A percentile compares a stretch with the other conserved stretches of the same genome.
These are phyloP conservation scores for Muntiacus reevesi DNA, from an alignment of 2,113 vertebrate genomes.

Conservation along the genomic window DNA sequence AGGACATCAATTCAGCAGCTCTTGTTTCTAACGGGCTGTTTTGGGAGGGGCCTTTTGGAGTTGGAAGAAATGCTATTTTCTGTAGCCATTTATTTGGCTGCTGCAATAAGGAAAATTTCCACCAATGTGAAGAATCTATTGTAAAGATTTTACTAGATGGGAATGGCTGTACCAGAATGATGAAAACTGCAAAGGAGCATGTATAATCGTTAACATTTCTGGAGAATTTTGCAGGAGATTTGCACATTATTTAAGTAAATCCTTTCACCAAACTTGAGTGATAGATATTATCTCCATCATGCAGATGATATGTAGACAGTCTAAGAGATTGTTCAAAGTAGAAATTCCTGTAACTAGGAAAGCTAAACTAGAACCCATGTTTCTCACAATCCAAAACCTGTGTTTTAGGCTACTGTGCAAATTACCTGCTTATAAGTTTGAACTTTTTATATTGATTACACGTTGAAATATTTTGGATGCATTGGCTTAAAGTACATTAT, in stretches of 20 bases:
- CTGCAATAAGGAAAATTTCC: conserved; percentile 1
- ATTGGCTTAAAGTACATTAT: not conserved
- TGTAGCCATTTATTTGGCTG: not conserved
- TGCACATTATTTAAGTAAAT: not conserved
- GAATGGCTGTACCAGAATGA: not conserved
- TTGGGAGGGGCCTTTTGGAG: not conserved
- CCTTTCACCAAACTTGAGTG: not conserved
- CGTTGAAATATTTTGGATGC: conserved; percentile 18
- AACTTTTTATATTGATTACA: not conserved
- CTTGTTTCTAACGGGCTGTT: not conserved
- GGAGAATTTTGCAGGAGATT: not conserved
- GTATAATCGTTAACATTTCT: not conserved
- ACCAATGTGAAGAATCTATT: not conserved
- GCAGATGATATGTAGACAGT: not conserved
- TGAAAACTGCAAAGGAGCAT: not conserved
- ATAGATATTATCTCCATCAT: not conserved
- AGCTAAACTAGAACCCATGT: not conserved
- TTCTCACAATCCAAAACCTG: not conserved
- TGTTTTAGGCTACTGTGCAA: not conserved
- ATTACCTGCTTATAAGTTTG: not conserved
- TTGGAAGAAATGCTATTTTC: not conserved
- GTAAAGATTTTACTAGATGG: not conserved
- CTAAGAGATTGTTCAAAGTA: not conserved
- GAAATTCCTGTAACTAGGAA: not conserved
- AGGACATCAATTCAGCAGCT: not conserved